phyloP scores from a whole-genome alignment of 2,113 vertebrate genomes.

The Hippocampus mohnikei region DNA sequence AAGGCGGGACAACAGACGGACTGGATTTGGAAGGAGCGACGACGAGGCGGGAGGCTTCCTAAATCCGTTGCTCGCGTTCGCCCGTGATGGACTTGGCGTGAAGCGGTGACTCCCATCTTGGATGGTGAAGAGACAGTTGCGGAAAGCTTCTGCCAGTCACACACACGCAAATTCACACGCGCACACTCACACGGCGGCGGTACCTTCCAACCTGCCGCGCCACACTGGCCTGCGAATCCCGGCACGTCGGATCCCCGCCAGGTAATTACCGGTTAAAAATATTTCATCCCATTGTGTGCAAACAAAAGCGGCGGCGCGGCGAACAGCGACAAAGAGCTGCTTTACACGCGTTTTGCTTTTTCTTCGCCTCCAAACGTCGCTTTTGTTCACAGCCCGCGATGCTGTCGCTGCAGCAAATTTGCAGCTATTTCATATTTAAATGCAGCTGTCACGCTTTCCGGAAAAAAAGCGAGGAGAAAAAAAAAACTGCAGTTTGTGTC shows the following conservation, averaged over 20 bases:
- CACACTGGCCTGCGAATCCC: slow-evolving; percentile 97
- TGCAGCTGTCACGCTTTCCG: slow-evolving; percentile 70
- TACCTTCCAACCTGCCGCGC: slow-evolving; percentile 92
- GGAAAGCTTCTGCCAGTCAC: slow-evolving; percentile 66
- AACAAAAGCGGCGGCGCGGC: slow-evolving; percentile 73
- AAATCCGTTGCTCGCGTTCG: slow-evolving; percentile 60
- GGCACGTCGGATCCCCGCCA: slow-evolving; percentile 92
- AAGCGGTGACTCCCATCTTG: slow-evolving; percentile 63
- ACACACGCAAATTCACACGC: slow-evolving; percentile 42
- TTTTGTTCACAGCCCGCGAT: slow-evolving; percentile 71
- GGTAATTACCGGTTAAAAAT: slow-evolving; percentile 99
- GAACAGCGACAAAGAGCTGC: slow-evolving; percentile 73
- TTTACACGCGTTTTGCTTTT: slow-evolving; percentile 65
- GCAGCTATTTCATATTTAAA: slow-evolving; percentile 76
- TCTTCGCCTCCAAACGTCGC: slow-evolving; percentile 63
- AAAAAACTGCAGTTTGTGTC: slow-evolving; percentile 24
- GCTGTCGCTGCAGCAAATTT: slow-evolving; percentile 72
- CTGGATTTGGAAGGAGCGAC: slow-evolving; percentile 58
- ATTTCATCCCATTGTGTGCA: slow-evolving; percentile 96
- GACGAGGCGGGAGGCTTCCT: slow-evolving; percentile 48
- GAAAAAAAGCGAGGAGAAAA: slow-evolving; percentile 19
- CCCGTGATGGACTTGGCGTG: slow-evolving; percentile 70
- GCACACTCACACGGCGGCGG: slow-evolving; percentile 35
- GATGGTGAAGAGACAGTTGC: slow-evolving; percentile 63
- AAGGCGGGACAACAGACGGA: slow-evolving; percentile 53